Conservation (phyloP, 2,797 vertebrate species). For the Chlorospingus flavigularis region DNA sequence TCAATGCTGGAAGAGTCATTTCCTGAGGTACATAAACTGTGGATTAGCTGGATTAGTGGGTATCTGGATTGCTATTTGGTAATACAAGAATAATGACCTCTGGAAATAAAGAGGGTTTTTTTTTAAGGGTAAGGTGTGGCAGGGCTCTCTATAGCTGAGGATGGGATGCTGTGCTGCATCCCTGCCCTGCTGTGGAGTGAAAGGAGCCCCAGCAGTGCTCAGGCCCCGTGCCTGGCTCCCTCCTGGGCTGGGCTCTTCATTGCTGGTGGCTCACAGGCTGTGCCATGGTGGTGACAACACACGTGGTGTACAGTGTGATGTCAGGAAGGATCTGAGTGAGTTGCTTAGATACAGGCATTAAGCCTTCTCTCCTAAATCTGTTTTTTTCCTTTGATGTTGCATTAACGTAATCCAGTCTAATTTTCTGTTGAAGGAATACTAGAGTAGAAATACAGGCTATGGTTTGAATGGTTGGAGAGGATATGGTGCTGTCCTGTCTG, state of each 20-base stretch:
- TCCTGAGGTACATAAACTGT: not conserved
- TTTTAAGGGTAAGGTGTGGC: not conserved
- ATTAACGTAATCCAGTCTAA: not conserved
- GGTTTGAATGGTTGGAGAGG: not conserved
- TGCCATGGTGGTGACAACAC: not conserved
- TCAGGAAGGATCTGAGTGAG: not conserved
- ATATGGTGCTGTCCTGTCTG: not conserved
- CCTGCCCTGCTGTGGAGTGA: not conserved
- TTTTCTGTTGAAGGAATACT: not conserved
- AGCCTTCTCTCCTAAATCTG: not conserved
- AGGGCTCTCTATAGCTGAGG: not conserved
- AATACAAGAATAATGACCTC: not conserved
- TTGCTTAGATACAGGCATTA: not conserved
- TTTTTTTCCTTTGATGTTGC: not conserved
- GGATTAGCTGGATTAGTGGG: not conserved
- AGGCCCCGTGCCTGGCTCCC: accelerated
- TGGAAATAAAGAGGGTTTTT: not conserved
- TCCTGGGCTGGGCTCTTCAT: not conserved
- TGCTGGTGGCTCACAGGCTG: not conserved
- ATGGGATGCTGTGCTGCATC: not conserved
- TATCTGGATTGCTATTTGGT: not conserved
- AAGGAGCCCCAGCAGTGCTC: accelerated
- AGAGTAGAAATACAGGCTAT: not conserved
- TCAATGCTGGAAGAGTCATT: not conserved
- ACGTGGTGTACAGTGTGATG: accelerated